Evolutionary conservation across 2,113 vertebrate genomes (phyloP).

Genomic region (Ranitomeya variabilis): DNA sequence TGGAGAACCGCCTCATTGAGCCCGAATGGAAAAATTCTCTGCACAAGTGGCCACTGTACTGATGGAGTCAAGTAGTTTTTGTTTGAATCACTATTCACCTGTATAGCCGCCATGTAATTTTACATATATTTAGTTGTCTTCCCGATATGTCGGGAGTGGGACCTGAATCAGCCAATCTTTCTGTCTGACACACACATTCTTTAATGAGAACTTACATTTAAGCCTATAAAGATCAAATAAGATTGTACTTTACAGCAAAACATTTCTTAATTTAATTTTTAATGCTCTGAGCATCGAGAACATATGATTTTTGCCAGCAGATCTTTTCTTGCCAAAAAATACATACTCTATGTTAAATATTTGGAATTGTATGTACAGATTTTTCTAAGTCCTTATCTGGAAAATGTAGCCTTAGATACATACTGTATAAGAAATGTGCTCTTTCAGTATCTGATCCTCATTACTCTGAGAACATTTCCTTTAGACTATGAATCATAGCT

Average conservation of each 20-base stretch:
- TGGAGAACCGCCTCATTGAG: too few relatives aligned
- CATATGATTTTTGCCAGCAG: not conserved
- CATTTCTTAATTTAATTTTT: not conserved
- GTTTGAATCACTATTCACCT: too few relatives aligned
- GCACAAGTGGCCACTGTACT: too few relatives aligned
- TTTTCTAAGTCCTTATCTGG: not conserved
- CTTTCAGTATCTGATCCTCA: not conserved
- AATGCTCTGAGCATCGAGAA: not conserved
- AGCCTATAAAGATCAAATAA: not conserved
- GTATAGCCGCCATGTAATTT: too few relatives aligned
- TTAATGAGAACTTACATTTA: too few relatives aligned
- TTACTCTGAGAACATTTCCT: slow-evolving; percentile 18
- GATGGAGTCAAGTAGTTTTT: too few relatives aligned
- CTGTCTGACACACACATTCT: too few relatives aligned
- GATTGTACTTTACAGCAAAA: not conserved
- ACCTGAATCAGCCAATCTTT: too few relatives aligned
- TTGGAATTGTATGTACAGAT: not conserved
- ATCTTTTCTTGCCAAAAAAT: not conserved
- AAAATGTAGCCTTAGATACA: not conserved
- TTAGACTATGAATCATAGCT: not conserved
- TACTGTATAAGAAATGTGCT: not conserved
- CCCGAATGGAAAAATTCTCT: too few relatives aligned
- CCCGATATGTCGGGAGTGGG: too few relatives aligned
- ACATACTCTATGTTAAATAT: not conserved
- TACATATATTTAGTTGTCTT: too few relatives aligned